These are phyloP conservation scores for Brenthis daphne DNA, from an alignment of 2,888 invertebrate species.

Conservation along the genomic window DNA sequence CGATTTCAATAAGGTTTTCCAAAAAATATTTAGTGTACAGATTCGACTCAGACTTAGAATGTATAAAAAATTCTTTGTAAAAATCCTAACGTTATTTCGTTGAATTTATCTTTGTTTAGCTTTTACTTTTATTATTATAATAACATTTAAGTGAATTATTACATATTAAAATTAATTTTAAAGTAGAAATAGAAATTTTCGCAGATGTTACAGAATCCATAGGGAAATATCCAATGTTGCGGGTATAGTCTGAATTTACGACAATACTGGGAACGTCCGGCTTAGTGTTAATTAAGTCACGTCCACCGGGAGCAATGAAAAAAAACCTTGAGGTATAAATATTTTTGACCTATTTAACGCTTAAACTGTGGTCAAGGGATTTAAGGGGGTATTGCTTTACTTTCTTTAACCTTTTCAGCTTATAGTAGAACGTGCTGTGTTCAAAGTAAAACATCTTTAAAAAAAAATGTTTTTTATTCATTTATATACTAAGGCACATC, in stretches of 20 bases:
- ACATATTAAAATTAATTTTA: neutral
- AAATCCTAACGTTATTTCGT: too few species aligned
- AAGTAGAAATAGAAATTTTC: neutral
- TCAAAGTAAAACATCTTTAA: too few species aligned
- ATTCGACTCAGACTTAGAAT: too few species aligned
- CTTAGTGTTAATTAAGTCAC: slow-evolving; percentile 16
- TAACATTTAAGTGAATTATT: slow-evolving; percentile 3
- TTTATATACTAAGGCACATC: too few species aligned
- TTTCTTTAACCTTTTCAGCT: too few species aligned
- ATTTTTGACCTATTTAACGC: neutral
- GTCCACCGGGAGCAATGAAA: slow-evolving; percentile 13
- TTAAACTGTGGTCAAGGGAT: neutral
- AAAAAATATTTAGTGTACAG: too few species aligned
- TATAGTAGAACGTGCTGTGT: too few species aligned
- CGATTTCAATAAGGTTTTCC: too few species aligned
- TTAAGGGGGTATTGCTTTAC: neutral
- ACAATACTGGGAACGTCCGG: slow-evolving; percentile 12
- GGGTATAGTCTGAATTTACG: slow-evolving; percentile 16
- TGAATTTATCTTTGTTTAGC: too few species aligned
- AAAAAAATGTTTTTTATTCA: too few species aligned
- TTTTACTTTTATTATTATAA: too few species aligned
- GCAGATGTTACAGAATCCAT: neutral
- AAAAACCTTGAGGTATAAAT: neutral
- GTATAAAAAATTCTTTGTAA: too few species aligned
- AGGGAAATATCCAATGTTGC: slow-evolving; percentile 15